phyloP scores from a whole-genome alignment of 2,797 vertebrate species.

The Sebastes alutus region DNA sequence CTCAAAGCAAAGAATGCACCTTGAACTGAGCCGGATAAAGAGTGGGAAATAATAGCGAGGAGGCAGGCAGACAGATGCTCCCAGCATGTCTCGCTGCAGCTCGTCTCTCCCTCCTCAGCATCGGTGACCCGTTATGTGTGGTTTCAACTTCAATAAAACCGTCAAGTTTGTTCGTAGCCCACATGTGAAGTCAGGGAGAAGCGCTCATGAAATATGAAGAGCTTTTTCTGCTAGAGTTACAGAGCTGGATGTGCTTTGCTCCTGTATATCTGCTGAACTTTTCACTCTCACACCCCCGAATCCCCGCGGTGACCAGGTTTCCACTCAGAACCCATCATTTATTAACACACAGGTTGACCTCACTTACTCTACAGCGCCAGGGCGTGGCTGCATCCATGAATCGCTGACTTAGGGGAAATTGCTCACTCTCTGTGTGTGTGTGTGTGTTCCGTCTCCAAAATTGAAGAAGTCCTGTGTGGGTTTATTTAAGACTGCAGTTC shows the following conservation, averaged over 20 bases:
- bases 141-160: slow-evolving; percentile 71
- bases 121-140: slow-evolving; percentile 63
- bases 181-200: slow-evolving; percentile 65
- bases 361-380: slow-evolving; percentile 66
- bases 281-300: slow-evolving; percentile 74
- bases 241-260: slow-evolving; percentile 47
- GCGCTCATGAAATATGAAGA: slow-evolving; percentile 84
- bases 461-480: slow-evolving; percentile 23
- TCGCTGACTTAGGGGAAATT: slow-evolving; percentile 37
- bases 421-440: background rate
- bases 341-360: slow-evolving; percentile 80
- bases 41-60: background rate
- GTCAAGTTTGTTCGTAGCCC: slow-evolving; percentile 57
- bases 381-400: slow-evolving; percentile 47
- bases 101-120: slow-evolving; percentile 34
- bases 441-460: slow-evolving; percentile 45
- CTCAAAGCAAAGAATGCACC: background rate
- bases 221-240: slow-evolving; percentile 34
- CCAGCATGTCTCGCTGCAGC: slow-evolving; percentile 27
- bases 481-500: slow-evolving; percentile 34
- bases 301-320: slow-evolving; percentile 65
- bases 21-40: background rate
- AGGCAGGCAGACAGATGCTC: slow-evolving; percentile 35
- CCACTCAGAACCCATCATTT: slow-evolving; percentile 76
- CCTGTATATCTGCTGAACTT: slow-evolving; percentile 72